Evolutionary conservation across 2,113 vertebrate genomes (phyloP).

Genomic region (Rhegmatorhina hoffmannsi): DNA sequence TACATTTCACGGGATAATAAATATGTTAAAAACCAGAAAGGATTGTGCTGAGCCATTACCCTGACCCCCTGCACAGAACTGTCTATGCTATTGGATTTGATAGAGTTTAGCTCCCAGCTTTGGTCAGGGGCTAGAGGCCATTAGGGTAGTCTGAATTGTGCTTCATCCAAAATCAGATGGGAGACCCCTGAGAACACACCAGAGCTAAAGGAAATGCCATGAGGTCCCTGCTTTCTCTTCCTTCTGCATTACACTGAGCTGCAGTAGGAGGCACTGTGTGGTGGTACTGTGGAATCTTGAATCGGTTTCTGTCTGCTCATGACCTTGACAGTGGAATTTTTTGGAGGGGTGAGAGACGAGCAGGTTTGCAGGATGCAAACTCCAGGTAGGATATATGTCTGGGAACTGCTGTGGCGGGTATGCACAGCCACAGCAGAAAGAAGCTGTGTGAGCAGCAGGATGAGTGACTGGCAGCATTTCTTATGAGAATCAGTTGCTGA

Average conservation of each 20-base stretch:
- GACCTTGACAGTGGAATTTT: background rate
- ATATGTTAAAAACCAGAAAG: background rate
- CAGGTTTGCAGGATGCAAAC: background rate
- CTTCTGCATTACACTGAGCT: background rate
- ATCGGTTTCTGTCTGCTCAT: background rate
- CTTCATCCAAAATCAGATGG: background rate
- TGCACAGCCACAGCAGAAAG: background rate
- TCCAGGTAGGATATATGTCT: fast-evolving
- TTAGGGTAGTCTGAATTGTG: background rate
- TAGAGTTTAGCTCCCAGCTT: background rate
- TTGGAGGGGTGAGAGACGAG: background rate
- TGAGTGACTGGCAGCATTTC: background rate
- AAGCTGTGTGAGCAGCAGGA: background rate
- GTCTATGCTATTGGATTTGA: background rate
- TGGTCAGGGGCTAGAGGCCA: background rate
- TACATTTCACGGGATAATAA: background rate
- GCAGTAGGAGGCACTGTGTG: background rate
- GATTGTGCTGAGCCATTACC: background rate
- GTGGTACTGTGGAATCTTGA: background rate
- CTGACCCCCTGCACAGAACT: background rate
- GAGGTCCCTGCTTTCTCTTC: background rate
- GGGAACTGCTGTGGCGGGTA: background rate
- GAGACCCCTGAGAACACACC: background rate
- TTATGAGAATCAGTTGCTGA: background rate
- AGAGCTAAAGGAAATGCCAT: background rate